Evolutionary conservation across 2,888 invertebrate species (phyloP), one percentile per base, ranked within the genome.

Genomic region (Lathronympha strigana): DNA sequence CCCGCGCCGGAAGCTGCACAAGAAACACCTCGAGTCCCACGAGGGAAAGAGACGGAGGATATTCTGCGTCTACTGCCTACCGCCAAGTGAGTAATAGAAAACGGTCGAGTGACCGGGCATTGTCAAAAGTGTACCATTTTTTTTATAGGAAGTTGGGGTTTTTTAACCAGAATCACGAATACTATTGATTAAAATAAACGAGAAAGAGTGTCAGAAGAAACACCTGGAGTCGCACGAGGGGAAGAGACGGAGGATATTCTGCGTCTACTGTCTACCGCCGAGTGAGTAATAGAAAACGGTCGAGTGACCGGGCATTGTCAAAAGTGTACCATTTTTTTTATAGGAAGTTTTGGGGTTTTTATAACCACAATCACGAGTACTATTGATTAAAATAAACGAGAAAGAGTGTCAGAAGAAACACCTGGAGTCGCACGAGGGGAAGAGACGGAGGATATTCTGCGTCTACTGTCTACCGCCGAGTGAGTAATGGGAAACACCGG

Each of bases 361-460:
- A n/a, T n/a, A n/a, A n/a, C n/a, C n/a, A n/a, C n/a, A n/a, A n/a
- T n/a, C n/a, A n/a, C n/a, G n/a, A n/a, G n/a, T n/a, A n/a, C 76
- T 84, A n/a, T n/a, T n/a, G n/a, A n/a, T n/a, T n/a, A n/a, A n/a
- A n/a, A n/a, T n/a, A n/a, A n/a, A n/a, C n/a, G 0, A 73, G 88
- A 1, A 71, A 87, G 90, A 90, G 68, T 87, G 84, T 0, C 90
- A 90, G 73, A 89, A 89, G 80, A 85, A 86, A 9, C 91, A 92
- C 4, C 74, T 92, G 1, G 85, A 86, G 62, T 60, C 77, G 0
- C 91, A 92, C 71, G 82, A 81, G 71, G 81, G 85, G 1, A 67
- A 79, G 1, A 68, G 80, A 0, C 87, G 82, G 31, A 75, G 88
- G 76, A 87, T 92, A 75, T 90, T 88, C 81, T 92, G 91, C 60